Base-by-base conservation (phyloP, 2,113 vertebrate genomes). In the Gymnorhina tibicen region DNA sequence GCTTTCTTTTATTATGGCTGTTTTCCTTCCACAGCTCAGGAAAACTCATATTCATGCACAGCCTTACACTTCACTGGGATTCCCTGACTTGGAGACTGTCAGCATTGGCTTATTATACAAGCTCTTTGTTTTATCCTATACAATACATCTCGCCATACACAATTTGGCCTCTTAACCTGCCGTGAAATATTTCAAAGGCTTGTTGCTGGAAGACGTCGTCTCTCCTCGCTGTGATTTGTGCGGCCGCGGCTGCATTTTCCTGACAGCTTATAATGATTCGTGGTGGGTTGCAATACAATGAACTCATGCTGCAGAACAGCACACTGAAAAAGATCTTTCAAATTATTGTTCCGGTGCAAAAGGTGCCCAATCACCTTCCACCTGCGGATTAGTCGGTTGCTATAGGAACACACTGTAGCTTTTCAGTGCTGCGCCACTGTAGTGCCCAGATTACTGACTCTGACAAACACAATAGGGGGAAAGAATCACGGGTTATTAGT, bases 311-410 rank as follows among this genome's bases (percentile, higher is more conserved):
- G 28, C 74, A 91, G 94, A 96, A 68, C 70, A 87, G 59, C 89
- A 90, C 66, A 93, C 85, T 90, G 78, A 95, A 85, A 93, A 95
- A 94, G 81, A 95, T 88, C 95, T 97, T 97, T 92, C 92, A 85
- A 97, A 96, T 96, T 79, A 97, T 90, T 96, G 77, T 93, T 96
- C 96, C 83, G 28, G 82, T 97, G 85, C 96, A 95, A 85, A 82
- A 96, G 87, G 88, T 72, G 47, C 85, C 95, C 95, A 93, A 83
- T 96, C 94, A 93, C 95, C 89, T 95, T 93, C 94, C 91, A 97
- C 93, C 95, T 97, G 92, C 68, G 42, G 93, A 96, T 97, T 97
- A 95, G 70, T 16, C 22, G 50, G 97, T 98, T 98, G 93, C 95
- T 91, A 97, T 95, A 96, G 96, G 96, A 97, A 97, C 95, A 10